Conservation (phyloP, 2,113 vertebrate species). For the Ramphastos sulfuratus region DNA sequence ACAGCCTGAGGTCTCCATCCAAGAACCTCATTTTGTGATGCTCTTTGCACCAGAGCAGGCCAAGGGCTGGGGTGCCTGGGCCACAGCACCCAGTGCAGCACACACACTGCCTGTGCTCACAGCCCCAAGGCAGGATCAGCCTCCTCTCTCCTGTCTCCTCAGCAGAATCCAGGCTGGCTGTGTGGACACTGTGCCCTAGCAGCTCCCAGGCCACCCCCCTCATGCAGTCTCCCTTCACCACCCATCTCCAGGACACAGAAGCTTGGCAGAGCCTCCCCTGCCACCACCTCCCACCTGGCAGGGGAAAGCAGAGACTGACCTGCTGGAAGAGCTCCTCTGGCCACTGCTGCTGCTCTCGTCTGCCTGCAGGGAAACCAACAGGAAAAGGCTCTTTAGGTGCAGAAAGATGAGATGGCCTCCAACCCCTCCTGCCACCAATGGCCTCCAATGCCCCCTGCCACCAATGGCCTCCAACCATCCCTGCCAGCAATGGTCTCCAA, state of each 20-base stretch:
- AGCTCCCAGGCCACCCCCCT: neutral
- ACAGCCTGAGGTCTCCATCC: neutral
- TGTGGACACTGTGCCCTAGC: fast-evolving
- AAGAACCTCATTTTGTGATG: fast-evolving
- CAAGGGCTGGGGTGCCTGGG: neutral
- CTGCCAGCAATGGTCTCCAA: no score
- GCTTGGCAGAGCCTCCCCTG: fast-evolving
- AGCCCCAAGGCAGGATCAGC: neutral
- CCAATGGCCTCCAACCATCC: no score
- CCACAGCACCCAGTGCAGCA: no score
- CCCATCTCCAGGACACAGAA: fast-evolving
- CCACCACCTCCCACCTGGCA: neutral
- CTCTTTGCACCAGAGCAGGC: fast-evolving
- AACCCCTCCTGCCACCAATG: neutral
- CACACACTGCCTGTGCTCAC: fast-evolving
- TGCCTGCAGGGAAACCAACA: slow-evolving; percentile 61
- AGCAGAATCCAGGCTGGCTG: neutral
- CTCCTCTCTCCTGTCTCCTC: fast-evolving
- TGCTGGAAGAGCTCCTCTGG: slow-evolving; percentile 73
- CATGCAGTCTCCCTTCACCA: fast-evolving
- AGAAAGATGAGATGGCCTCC: neutral
- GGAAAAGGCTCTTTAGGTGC: neutral
- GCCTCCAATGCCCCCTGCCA: no score
- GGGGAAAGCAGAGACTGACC: slow-evolving; percentile 51
- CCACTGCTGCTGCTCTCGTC: slow-evolving; percentile 76